Percentiles rank a stretch among this genome's conserved stretches.
These are phyloP conservation scores for Bolinopsis microptera DNA, from an alignment of 37 sponge, comb jelly and placozoan species.

Conservation along the genomic window DNA sequence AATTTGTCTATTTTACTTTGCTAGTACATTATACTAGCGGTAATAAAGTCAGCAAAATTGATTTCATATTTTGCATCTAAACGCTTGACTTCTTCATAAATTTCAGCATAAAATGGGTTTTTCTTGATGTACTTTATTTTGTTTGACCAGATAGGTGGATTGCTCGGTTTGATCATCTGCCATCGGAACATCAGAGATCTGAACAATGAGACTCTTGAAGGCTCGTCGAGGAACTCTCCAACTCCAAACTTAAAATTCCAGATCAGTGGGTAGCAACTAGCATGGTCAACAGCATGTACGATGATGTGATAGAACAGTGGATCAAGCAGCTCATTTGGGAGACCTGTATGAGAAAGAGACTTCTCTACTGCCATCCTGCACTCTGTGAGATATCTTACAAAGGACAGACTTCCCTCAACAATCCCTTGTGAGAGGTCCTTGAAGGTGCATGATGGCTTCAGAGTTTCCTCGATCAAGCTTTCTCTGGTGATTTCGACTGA, in stretches of 20 bases:
- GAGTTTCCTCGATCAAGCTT: no score
- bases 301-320: neutral
- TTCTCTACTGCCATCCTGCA: neutral
- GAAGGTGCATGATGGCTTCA: no score
- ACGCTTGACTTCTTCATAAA: neutral
- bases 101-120: neutral
- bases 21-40: constrained; percentile 10
- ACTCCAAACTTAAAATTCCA: neutral
- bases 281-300: neutral
- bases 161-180: neutral
- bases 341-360: neutral
- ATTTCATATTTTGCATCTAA: neutral
- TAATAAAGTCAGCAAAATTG: neutral
- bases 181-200: constrained; percentile 1
- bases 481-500: neutral
- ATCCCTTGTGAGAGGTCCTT: no score
- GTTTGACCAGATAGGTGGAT: neutral
- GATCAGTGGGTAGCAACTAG: neutral
- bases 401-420: neutral
- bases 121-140: neutral
- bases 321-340: neutral
- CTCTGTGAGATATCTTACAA: neutral
- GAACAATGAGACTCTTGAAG: no score
- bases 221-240: no score
- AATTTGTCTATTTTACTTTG: no score